These are phyloP conservation scores for Malurus melanocephalus DNA, from an alignment of 2,113 vertebrate species.

Conservation along the genomic window DNA sequence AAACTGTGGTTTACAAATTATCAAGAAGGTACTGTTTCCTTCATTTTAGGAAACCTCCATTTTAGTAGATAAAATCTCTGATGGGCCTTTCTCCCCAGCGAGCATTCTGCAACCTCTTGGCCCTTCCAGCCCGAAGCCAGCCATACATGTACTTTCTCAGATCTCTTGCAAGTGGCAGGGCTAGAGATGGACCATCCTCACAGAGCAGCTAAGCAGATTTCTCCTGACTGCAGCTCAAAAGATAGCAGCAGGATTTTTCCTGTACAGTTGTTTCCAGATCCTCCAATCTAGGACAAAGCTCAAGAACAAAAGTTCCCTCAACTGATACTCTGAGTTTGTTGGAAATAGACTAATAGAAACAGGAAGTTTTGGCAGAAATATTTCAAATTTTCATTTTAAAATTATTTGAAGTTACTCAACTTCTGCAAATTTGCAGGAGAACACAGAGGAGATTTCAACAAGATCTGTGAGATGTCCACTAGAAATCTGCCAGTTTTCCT, in stretches of 20 bases:
- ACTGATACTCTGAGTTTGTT: neutral
- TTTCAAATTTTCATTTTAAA: neutral
- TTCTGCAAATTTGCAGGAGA: neutral
- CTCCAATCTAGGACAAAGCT: neutral
- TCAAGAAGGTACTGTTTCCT: neutral
- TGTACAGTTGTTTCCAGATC: neutral
- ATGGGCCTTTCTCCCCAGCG: neutral
- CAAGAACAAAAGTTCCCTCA: neutral
- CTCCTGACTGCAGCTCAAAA: neutral
- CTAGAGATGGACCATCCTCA: neutral
- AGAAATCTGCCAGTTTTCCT: neutral
- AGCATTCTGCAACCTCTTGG: neutral
- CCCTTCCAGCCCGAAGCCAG: neutral
- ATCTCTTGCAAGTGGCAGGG: neutral
- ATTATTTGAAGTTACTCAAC: neutral
- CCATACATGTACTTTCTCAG: neutral
- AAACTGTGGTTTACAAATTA: neutral
- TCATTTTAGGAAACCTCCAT: neutral
- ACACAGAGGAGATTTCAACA: neutral
- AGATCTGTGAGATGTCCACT: neutral
- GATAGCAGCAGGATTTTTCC: neutral
- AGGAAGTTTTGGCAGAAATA: neutral
- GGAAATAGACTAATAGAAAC: neutral
- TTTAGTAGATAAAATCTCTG: neutral
- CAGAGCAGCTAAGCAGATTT: neutral